These are phyloP conservation scores for Chaenocephalus aceratus DNA, from an alignment of 2,113 vertebrate species.

Conservation along the genomic window DNA sequence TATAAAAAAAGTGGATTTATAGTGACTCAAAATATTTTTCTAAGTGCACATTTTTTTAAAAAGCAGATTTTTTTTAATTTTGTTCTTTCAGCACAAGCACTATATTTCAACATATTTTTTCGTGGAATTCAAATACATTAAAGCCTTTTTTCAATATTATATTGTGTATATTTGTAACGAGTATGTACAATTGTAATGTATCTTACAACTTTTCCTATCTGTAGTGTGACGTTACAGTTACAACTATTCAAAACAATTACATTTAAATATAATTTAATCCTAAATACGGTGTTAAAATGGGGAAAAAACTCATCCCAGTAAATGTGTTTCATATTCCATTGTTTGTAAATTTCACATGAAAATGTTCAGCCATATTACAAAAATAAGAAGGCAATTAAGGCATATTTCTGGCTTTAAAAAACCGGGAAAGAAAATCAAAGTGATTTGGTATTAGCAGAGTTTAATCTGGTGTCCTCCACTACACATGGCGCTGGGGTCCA, in stretches of 20 bases:
- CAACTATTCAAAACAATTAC: background rate
- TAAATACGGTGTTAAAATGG: background rate
- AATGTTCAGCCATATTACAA: background rate
- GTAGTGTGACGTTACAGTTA: background rate
- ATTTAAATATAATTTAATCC: background rate
- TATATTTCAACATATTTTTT: background rate
- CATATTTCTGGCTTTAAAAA: background rate
- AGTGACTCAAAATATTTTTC: background rate
- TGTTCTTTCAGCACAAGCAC: background rate
- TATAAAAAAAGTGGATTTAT: background rate
- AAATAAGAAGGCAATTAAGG: too few relatives aligned
- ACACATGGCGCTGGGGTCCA: background rate
- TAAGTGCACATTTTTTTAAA: background rate
- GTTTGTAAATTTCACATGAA: background rate
- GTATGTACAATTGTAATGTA: background rate
- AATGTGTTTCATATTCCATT: too few relatives aligned
- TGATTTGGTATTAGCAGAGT: background rate
- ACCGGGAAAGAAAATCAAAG: background rate
- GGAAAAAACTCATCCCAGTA: background rate
- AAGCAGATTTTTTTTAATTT: background rate
- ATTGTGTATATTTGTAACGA: background rate
- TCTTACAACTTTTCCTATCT: background rate
- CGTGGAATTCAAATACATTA: background rate
- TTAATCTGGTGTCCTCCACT: constrained; percentile 12
- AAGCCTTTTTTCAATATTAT: background rate